Evolutionary conservation across 2,888 invertebrate species (phyloP), one percentile per base, ranked within the genome.

Genomic region (Stegana nigrithorax): DNA sequence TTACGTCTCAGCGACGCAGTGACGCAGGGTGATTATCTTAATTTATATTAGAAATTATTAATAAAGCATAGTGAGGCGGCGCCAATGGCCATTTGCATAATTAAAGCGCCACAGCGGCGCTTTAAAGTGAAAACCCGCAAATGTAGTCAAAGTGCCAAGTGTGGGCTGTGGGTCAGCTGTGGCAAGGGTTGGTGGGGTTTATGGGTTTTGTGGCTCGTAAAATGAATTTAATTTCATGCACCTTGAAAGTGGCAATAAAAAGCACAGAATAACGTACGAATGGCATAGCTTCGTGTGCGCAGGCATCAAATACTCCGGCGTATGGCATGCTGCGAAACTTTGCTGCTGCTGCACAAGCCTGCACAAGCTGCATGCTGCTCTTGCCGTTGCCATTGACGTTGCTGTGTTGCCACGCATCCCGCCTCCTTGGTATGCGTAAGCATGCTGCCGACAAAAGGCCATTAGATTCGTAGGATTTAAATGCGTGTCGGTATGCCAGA

Each of bases 161-260:
- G n/a, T n/a, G n/a, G n/a, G n/a, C n/a, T n/a, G n/a, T n/a, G n/a
- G n/a, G n/a, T n/a, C n/a, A n/a, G n/a, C n/a, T n/a, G n/a, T n/a
- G n/a, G n/a, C n/a, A n/a, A n/a, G n/a, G n/a, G n/a, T n/a, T n/a
- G n/a, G n/a, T n/a, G n/a, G n/a, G n/a, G n/a, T n/a, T n/a, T n/a
- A 8, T 19, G 27, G 64, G 23, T 73, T 65, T 68, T 63, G 64
- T 68, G 66, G 72, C 66, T 79, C 75, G 80, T 75, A 75, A 75
- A 76, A 72, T 17, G 56, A 66, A 66, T 77, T 77, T 73, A 68
- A 79, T 79, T 76, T 77, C 75, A 72, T 75, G 75, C 75, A 76
- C 68, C 75, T 70, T 39, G 67, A 70, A 75, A 78, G 75, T 79
- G 78, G 78, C 72, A 76, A 79, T 76, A 76, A 76, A 79, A 73